phyloP scores from a whole-genome alignment of 2,113 vertebrate genomes.

The Rhinolophus ferrumequinum region DNA sequence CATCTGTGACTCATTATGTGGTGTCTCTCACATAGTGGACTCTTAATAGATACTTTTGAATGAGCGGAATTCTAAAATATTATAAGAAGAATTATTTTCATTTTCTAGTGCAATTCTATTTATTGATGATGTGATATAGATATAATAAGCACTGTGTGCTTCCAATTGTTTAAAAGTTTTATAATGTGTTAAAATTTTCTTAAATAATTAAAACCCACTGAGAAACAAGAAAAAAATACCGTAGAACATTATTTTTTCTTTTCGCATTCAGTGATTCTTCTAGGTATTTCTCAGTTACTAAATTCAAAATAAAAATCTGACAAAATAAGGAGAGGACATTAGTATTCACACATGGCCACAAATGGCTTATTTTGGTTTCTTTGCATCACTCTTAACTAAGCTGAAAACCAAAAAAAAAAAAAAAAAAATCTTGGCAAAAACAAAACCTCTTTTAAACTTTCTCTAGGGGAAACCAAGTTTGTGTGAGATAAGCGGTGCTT shows the following conservation, averaged over 20 bases:
- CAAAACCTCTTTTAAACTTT: conserved; percentile 57
- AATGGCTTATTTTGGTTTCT: conserved; percentile 14
- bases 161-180: background rate
- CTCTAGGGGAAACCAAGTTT: conserved; percentile 62
- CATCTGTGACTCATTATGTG: background rate
- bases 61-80: background rate
- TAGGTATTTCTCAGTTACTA: background rate
- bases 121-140: background rate
- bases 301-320: conserved; percentile 3
- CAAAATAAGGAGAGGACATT: background rate
- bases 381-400: conserved; percentile 63
- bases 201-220: background rate
- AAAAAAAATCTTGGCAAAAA: conserved; percentile 46
- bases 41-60: background rate
- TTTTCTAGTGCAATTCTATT: background rate
- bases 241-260: background rate
- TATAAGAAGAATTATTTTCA: background rate
- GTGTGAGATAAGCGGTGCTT: conserved; percentile 63
- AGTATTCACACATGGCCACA: background rate
- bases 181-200: background rate
- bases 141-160: background rate
- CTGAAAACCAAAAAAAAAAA: conserved; percentile 48
- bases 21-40: background rate
- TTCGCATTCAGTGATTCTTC: background rate
- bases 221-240: background rate